Base-by-base conservation (phyloP, 2,888 invertebrate genomes). In the Monopis laevigella region DNA sequence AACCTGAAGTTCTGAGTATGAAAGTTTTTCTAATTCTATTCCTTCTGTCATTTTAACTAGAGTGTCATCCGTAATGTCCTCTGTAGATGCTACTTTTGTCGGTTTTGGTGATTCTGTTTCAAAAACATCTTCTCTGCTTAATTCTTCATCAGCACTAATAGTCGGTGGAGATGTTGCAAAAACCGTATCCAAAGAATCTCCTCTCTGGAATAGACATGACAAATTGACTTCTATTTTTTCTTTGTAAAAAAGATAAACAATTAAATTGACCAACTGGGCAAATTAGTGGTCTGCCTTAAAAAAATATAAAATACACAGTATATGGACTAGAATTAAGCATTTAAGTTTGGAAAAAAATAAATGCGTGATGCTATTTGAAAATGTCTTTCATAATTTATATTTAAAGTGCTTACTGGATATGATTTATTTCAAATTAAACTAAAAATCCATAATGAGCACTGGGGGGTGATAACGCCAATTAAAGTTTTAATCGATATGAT, bases 151-250 rank as follows among this genome's bases (percentile, higher is more conserved):
- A 30, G 54, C 60, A 35, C 69, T 71, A 30, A 57, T 58, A 39
- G 68, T 29, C 24, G 77, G 78, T n/a, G 86, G 86, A 10, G 86
- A 86, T 39, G 84, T 83, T 34, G 85, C 83, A 48, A 87, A 86
- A 18, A 88, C 85, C 2, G 88, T 88, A 45, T 88, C 87, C 46
- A 87, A 60, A 1, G 88, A 88, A 58, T 87, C 87, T 19, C 86
- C 88, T 51, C 87, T 78, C 87, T 87, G 61, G n/a, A 67, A 69
- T 10, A 7, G 8, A 21, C 8, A 21, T 21, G 8, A 21, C 6
- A 21, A 8, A n/a, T n/a, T n/a, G n/a, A n/a, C n/a, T n/a, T n/a
- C n/a, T n/a, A n/a, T n/a, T n/a, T n/a, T n/a, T n/a, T n/a, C n/a
- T n/a, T n/a, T n/a, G n/a, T n/a, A n/a, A n/a, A n/a, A n/a, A n/a